Base-by-base conservation (phyloP, 2,797 vertebrate species). In the Xenops minutus region DNA sequence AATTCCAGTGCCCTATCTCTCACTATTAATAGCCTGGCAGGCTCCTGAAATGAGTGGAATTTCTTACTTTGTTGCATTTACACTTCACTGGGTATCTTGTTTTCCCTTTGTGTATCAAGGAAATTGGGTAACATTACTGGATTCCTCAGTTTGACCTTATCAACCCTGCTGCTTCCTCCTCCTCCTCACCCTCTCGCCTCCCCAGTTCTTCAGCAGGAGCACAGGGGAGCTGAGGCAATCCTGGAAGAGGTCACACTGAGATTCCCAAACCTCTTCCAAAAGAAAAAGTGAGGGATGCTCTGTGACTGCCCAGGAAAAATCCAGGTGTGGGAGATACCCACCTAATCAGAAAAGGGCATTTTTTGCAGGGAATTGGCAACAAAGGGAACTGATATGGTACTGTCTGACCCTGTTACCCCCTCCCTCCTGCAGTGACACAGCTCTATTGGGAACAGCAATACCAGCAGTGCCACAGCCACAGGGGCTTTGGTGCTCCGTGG, bases 51-150 rank as follows among this genome's bases (percentile, higher is more conserved):
- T 0, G 5, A 49, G 23, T 18, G 29, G 21, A 19, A 54, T 55
- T 80, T 32, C 41, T 46, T 44, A 13, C 0, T 5, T 13, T 30
- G 51, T 17, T 52, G 37, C 24, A 6, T 44, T 78, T 37, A 46
- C 69, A 27, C 24, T 29, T 48, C 23, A 18, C 20, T 3, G 6
- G 10, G 18, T 16, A 14, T 32, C 32, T 66, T 75, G 14, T 36
- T 44, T 85, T 32, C 22, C 3, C 24, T 39, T 37, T 66, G 58
- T 3, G 0, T 52, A 29, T 46, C 43, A 20, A 37, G 66, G 43
- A 54, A 30, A 52, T 2, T 1, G 23, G 56, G 19, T 14, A 39
- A 76, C 2, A 1, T 7, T 0, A 1, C 12, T 1, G 0, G 34
- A 24, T 58, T 30, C 17, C 46, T 54, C n/a, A 3, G 36, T 23